Percentiles rank a stretch among this genome's conserved stretches.
Conservation (phyloP, 2,797 vertebrate species). For the Anomalospiza imberbis region DNA sequence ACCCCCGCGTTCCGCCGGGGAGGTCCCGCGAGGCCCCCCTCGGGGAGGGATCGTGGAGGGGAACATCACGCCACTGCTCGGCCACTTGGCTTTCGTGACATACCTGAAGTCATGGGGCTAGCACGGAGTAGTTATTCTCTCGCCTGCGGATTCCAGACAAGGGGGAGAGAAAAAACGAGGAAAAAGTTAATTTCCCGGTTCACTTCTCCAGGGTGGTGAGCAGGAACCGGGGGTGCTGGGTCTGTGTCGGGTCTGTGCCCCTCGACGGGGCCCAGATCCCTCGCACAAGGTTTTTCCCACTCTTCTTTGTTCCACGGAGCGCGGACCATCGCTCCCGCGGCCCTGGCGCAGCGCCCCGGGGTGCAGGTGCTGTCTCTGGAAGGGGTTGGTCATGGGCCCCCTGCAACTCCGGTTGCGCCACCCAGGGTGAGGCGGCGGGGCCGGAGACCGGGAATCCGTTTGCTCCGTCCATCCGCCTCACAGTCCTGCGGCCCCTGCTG, state of each 20-base stretch:
- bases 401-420: rapidly evolving
- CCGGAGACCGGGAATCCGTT: neutral
- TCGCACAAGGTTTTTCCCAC: too few relatives aligned
- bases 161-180: too few relatives aligned
- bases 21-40: rapidly evolving
- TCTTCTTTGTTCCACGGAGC: neutral
- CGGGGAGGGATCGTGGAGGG: too few relatives aligned
- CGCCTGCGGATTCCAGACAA: too few relatives aligned
- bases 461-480: rapidly evolving
- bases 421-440: rapidly evolving
- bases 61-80: neutral
- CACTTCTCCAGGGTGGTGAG: too few relatives aligned
- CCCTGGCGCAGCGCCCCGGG: rapidly evolving
- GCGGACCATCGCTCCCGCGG: rapidly evolving
- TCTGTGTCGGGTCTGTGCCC: too few relatives aligned
- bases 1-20: neutral
- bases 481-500: neutral
- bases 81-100: neutral
- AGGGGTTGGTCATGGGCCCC: rapidly evolving
- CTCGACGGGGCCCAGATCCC: rapidly evolving
- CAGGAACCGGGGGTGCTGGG: neutral
- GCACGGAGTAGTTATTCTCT: neutral
- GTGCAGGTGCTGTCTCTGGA: rapidly evolving
- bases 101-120: neutral
- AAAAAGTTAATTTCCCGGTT: neutral